phyloP scores from a whole-genome alignment of 2,113 vertebrate genomes.

The Sigmodon hispidus region DNA sequence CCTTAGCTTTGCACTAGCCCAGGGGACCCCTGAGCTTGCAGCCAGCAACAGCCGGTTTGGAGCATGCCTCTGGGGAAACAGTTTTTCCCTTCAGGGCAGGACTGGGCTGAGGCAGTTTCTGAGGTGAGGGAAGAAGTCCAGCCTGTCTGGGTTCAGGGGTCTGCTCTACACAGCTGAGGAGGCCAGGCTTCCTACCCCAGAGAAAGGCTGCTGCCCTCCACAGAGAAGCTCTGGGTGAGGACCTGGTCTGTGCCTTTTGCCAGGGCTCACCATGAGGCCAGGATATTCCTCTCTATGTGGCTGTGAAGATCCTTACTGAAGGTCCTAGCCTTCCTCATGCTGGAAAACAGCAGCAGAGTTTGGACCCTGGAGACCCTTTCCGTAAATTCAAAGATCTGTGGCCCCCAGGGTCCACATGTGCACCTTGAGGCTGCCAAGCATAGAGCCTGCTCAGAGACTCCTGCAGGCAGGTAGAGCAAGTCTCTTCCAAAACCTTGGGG shows the following conservation, averaged over 20 bases:
- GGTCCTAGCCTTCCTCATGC: neutral
- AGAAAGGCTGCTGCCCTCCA: too few relatives aligned
- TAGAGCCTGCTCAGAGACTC: neutral
- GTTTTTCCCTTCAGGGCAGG: neutral
- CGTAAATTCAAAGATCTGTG: neutral
- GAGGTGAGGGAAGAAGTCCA: neutral
- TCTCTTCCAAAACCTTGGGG: neutral
- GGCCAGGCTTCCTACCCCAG: neutral
- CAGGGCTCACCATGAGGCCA: neutral
- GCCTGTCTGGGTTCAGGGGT: neutral
- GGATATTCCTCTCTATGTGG: too few relatives aligned
- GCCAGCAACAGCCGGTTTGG: conserved; percentile 82
- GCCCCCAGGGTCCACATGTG: fast-evolving
- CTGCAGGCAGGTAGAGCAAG: too few relatives aligned
- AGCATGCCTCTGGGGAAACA: conserved; percentile 38
- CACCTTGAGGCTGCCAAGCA: neutral
- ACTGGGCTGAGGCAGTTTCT: neutral
- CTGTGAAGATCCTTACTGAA: neutral
- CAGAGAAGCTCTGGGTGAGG: neutral
- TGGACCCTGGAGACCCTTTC: neutral
- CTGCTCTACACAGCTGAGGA: neutral
- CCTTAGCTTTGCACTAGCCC: conserved; percentile 84
- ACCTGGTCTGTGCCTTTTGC: neutral
- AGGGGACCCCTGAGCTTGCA: conserved; percentile 76
- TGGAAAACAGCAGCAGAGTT: neutral